phyloP scores from a whole-genome alignment of 2,888 invertebrate species.

The Conchocele bisecta region DNA sequence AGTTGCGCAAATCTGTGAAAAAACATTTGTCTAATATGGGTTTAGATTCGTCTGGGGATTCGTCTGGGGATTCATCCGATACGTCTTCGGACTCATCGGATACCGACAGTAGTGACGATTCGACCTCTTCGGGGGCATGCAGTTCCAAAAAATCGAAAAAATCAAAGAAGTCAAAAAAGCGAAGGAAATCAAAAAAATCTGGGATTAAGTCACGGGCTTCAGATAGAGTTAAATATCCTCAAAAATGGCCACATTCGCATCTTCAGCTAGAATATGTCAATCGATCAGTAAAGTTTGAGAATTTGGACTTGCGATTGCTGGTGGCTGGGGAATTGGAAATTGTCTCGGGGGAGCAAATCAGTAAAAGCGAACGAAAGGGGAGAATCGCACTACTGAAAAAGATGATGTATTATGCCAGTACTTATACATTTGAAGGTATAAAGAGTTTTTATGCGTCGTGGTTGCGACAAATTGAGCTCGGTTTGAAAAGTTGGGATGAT shows the following conservation, averaged over 20 bases:
- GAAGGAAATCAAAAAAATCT: neutral
- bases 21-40: no score
- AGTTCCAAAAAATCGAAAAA: no score
- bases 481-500: neutral
- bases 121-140: neutral
- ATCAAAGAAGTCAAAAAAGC: neutral
- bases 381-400: neutral
- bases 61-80: neutral
- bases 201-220: neutral
- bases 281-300: neutral
- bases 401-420: neutral
- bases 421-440: neutral
- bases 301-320: neutral
- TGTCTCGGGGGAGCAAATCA: neutral
- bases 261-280: neutral
- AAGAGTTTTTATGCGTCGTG: neutral
- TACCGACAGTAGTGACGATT: neutral
- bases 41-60: no score
- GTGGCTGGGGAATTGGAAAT: neutral
- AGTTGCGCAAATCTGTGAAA: no score
- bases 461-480: neutral
- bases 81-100: neutral
- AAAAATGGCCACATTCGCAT: neutral
- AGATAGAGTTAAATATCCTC: neutral
- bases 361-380: neutral